These are phyloP conservation scores for Polia nebulosa DNA, from an alignment of 2,888 invertebrate species.

Conservation along the genomic window DNA sequence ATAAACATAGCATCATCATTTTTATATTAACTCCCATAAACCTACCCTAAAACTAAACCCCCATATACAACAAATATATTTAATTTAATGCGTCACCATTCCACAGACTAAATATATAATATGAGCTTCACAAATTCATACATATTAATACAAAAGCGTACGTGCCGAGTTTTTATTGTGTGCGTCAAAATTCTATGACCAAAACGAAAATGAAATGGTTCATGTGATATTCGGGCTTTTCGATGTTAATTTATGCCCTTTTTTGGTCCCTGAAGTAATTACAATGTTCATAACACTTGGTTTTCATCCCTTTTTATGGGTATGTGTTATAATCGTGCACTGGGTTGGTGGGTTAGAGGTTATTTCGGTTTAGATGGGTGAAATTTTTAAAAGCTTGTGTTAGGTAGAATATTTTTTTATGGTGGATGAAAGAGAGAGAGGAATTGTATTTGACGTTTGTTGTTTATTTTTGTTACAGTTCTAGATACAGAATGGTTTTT, in stretches of 20 bases:
- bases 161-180: constrained; percentile 81
- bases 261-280: constrained; percentile 64
- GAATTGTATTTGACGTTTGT: background rate
- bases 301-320: constrained; percentile 59
- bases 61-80: constrained; percentile 32
- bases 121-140: constrained; percentile 79
- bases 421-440: background rate
- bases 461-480: too few species aligned
- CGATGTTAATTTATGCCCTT: constrained; percentile 77
- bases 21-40: too few species aligned
- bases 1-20: too few species aligned
- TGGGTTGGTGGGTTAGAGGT: constrained; percentile 39
- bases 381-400: constrained; percentile 37
- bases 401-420: constrained; percentile 5
- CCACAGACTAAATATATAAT: constrained; percentile 67
- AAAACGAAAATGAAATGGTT: constrained; percentile 81
- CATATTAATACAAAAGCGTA: constrained; percentile 80
- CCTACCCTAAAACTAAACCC: constrained; percentile 38
- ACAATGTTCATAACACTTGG: constrained; percentile 60
- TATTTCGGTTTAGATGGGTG: constrained; percentile 28
- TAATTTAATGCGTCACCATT: constrained; percentile 37
- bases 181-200: constrained; percentile 78
- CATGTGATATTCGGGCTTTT: constrained; percentile 76
- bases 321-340: constrained; percentile 24
- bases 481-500: too few species aligned